These are phyloP conservation scores for Frankliniella intonsa DNA, from an alignment of 2,888 invertebrate species.

Conservation along the genomic window DNA sequence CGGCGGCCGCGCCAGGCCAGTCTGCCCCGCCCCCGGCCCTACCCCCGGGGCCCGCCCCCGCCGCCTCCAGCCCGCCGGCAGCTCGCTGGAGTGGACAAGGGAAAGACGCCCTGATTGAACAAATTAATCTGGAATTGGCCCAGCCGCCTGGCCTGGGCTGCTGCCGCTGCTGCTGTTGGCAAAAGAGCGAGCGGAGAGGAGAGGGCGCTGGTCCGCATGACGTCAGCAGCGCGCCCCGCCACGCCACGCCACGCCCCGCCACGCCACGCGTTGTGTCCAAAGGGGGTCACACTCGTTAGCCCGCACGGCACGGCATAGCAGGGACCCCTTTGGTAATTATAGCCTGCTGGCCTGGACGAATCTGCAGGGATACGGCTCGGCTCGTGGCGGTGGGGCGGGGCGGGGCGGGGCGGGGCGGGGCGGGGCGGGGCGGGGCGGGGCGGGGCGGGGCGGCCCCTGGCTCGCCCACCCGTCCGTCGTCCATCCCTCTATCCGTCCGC, in stretches of 20 bases:
- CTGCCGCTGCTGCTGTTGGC: not conserved
- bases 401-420: not conserved
- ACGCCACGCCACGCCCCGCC: too few relatives aligned
- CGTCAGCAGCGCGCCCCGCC: too few relatives aligned
- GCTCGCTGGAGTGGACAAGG: constrained; percentile 2
- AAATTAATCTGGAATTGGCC: constrained; percentile 6
- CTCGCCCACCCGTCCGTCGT: too few relatives aligned
- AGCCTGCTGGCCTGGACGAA: not conserved
- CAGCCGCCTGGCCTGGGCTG: not conserved
- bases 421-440: too few relatives aligned
- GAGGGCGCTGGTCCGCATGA: too few relatives aligned
- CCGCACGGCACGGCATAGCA: not conserved
- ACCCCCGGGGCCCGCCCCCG: too few relatives aligned
- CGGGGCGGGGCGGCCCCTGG: too few relatives aligned
- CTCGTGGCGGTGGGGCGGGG: not conserved
- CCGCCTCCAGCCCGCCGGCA: too few relatives aligned
- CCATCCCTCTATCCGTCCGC: too few relatives aligned
- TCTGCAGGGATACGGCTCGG: not conserved
- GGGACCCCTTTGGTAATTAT: constrained; percentile 12
- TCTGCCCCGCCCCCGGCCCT: too few relatives aligned
- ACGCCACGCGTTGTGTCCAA: too few relatives aligned
- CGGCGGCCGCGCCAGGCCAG: too few relatives aligned
- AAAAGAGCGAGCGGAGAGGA: not conserved
- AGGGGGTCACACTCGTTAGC: constrained; percentile 1
- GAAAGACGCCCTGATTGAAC: constrained; percentile 7